Evolutionary conservation across 2,888 invertebrate genomes (phyloP).

Genomic region (Orthonevra nobilis): DNA sequence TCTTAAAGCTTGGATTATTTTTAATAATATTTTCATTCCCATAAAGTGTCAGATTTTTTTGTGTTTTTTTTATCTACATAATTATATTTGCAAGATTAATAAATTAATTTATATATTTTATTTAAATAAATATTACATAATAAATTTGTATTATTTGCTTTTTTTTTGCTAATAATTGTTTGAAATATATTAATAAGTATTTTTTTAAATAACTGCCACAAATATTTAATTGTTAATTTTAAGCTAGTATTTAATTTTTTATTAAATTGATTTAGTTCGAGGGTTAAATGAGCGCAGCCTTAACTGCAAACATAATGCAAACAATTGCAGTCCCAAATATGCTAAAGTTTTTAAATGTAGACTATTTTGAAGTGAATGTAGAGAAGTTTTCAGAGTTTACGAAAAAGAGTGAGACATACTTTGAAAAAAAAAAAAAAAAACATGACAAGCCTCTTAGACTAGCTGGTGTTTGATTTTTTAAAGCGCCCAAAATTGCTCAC

Average conservation of each 20-base stretch:
- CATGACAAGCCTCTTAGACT: too few relatives aligned
- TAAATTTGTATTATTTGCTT: neutral
- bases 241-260: neutral
- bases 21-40: conserved; percentile 33
- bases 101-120: neutral
- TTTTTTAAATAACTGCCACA: too few relatives aligned
- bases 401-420: too few relatives aligned
- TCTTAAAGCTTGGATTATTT: neutral
- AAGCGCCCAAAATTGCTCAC: too few relatives aligned
- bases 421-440: too few relatives aligned
- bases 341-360: conserved; percentile 42
- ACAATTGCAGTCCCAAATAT: conserved; percentile 58
- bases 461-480: too few relatives aligned
- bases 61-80: conserved; percentile 6
- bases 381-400: too few relatives aligned
- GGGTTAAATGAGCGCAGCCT: conserved; percentile 41
- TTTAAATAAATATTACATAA: neutral
- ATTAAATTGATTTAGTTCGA: conserved; percentile 56
- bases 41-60: conserved; percentile 60
- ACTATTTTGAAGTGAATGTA: conserved; percentile 16
- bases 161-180: neutral
- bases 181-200: conserved; percentile 10
- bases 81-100: conserved; percentile 1
- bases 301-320: conserved; percentile 37
- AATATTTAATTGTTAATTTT: neutral